Evolutionary conservation across 2,888 invertebrate species (phyloP), one percentile per base, ranked within the genome.

Genomic region (Platycheirus rosarum): DNA sequence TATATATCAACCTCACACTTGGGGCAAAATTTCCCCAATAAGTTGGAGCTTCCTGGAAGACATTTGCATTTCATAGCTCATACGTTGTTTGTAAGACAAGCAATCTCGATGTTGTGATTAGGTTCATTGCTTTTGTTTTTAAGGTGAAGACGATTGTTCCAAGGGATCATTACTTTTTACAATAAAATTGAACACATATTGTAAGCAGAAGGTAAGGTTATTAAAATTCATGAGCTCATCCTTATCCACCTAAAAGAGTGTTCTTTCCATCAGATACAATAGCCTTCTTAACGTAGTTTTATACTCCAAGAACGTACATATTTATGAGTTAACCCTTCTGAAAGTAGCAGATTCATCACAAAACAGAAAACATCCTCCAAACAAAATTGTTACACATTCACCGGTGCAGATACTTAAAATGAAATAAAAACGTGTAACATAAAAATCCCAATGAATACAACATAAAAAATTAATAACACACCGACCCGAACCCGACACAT

Each of bases 381-480:
- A 7, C n/a, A n/a, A 60, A 32, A 14, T 65, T 20, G 62, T 77
- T 3, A 71, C 42, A 62, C 35, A 77, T 77, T 77, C 68, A 71
- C 60, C 71, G 11, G 40, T 26, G 29, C n/a, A 60, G 44, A 68
- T 66, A 71, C 66, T 77, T 63, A 71, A 60, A 48, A 44, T 16
- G 51, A 63, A 77, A 71, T 71, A 82, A 82, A 77, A 63, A 51
- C 66, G 62, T 77, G 18, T 60, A 82, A 63, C 77, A 82, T 82
- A 82, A 82, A 82, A 82, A 73, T 82, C 82, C 49, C 71, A 49
- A 82, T 77, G 77, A 82, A 77, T 68, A 62, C 55, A 49, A 77
- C 77, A 82, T 82, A 68, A 82, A 82, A 82, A 82, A 82, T 82
- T 77, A 82, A 82, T 82, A 82, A 82, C 44, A 73, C 44, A 26